phyloP scores from a whole-genome alignment of 2,113 vertebrate species.

The Cephalophus harveyi region DNA sequence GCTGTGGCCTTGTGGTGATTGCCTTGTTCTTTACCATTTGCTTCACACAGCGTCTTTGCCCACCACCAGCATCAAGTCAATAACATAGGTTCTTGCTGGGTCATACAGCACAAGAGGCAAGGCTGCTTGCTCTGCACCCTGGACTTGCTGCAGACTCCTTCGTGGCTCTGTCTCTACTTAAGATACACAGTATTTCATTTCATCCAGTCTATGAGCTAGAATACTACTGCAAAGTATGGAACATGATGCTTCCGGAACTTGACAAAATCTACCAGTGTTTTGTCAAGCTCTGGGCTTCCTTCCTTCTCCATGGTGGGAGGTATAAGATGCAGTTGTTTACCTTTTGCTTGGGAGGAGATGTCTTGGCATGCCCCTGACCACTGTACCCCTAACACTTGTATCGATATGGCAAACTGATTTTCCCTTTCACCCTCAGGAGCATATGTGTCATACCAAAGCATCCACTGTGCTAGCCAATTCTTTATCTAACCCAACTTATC shows the following conservation, averaged over 20 bases:
- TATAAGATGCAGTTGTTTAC: not conserved
- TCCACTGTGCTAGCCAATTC: not conserved
- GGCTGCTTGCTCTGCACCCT: not conserved
- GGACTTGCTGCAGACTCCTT: not conserved
- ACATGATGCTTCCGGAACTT: not conserved
- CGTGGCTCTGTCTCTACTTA: not conserved
- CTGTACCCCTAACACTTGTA: not conserved
- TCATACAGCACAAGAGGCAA: not conserved
- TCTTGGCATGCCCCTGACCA: not conserved
- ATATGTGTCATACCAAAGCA: not conserved
- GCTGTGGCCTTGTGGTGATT: not conserved
- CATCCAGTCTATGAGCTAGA: not conserved
- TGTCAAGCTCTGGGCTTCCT: not conserved
- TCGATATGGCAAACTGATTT: not conserved
- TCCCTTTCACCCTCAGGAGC: not conserved
- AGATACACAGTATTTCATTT: not conserved
- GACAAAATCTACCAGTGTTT: not conserved
- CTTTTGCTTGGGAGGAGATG: not conserved
- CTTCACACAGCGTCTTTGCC: not conserved
- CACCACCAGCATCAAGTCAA: not conserved
- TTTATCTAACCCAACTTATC: not conserved
- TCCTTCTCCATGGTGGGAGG: not conserved
- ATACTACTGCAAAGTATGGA: not conserved
- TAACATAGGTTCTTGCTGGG: not conserved
- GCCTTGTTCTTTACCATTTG: not conserved